Percentiles rank a stretch among this genome's conserved stretches.
These are phyloP conservation scores for Prolemur simus DNA, from an alignment of 2,113 vertebrate species.

Conservation along the genomic window DNA sequence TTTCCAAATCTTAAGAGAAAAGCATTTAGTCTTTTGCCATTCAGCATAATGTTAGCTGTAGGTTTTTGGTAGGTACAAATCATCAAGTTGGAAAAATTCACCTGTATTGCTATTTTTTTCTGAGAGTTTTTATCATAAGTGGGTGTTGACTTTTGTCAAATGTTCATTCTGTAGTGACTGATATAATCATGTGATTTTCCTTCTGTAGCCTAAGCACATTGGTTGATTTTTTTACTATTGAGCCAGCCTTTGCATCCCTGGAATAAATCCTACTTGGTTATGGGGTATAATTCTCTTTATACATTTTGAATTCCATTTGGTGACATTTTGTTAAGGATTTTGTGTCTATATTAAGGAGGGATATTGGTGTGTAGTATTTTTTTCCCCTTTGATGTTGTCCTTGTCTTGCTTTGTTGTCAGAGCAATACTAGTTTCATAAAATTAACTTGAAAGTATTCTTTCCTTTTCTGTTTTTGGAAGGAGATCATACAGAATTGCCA, in stretches of 20 bases:
- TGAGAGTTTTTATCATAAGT: not conserved
- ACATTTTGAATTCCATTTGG: not conserved
- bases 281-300: not conserved
- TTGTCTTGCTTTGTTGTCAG: not conserved
- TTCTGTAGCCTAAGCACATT: not conserved
- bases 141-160: not conserved
- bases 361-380: not conserved
- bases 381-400: not conserved
- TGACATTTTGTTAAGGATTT: constrained; percentile 7
- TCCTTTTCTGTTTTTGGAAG: not conserved
- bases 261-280: not conserved
- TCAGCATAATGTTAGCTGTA: not conserved
- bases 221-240: not conserved
- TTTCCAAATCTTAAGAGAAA: not conserved
- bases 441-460: not conserved
- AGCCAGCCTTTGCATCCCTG: not conserved
- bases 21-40: not conserved
- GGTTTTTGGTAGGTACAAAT: not conserved
- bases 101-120: not conserved
- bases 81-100: not conserved
- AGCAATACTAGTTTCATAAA: not conserved
- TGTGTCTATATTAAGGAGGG: not conserved
- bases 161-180: not conserved
- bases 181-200: not conserved
- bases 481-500: not conserved